Percentiles rank a stretch among this genome's conserved stretches.
Evolutionary conservation across 1,140 invertebrate species (phyloP).

Genomic region (Drosophila rhopaloa): DNA sequence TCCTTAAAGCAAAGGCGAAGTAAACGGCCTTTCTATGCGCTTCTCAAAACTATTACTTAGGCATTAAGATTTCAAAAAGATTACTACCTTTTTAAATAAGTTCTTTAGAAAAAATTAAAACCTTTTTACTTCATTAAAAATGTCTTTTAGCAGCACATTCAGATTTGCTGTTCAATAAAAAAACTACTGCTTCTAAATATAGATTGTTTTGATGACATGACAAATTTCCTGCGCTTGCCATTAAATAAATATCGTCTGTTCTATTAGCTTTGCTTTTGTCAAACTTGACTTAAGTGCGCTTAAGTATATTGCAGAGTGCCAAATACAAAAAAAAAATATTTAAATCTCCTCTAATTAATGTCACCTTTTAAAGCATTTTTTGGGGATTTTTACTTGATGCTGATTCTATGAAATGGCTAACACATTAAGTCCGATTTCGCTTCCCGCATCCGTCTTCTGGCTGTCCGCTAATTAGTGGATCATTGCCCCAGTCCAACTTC

Average conservation of each 20-base stretch:
- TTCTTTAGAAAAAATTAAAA: too few species aligned
- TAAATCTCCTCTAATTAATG: background rate
- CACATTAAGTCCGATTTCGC: slow-evolving; percentile 16
- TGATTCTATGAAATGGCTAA: background rate
- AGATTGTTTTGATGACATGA: slow-evolving; percentile 10
- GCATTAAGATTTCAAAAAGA: too few species aligned
- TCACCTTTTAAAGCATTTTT: background rate
- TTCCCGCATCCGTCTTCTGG: slow-evolving; percentile 10
- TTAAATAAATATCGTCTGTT: slow-evolving; percentile 8
- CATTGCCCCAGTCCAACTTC: slow-evolving; percentile 41
- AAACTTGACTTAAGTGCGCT: background rate
- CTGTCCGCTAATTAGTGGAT: slow-evolving; percentile 56
- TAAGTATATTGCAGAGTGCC: background rate
- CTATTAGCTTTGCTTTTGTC: background rate
- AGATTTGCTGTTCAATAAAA: too few species aligned
- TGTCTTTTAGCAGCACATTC: too few species aligned
- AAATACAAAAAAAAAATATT: background rate
- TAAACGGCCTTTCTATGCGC: background rate
- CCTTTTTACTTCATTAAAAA: too few species aligned
- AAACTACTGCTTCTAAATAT: background rate
- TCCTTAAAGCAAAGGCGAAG: too few species aligned
- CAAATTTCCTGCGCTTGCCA: background rate
- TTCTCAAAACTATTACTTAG: background rate
- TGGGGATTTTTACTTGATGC: background rate
- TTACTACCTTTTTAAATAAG: too few species aligned